These are phyloP conservation scores for Epinotia bilunana DNA, from an alignment of 2,888 invertebrate species.

Conservation along the genomic window DNA sequence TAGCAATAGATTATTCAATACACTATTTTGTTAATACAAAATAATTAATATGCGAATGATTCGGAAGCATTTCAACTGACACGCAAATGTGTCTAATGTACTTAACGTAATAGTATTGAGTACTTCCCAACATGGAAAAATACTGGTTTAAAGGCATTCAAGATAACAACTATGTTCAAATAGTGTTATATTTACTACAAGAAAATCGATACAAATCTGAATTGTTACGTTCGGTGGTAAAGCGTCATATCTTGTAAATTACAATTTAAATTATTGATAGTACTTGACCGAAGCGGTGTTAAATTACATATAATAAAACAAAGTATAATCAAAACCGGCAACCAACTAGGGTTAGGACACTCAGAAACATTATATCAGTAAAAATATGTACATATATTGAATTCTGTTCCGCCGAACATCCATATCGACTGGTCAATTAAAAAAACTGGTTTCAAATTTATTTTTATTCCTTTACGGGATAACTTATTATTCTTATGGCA, in stretches of 20 bases:
- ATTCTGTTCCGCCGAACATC: neutral
- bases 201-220: neutral
- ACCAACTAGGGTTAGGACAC: neutral
- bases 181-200: neutral
- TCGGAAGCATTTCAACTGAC: conserved; percentile 12
- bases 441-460: neutral
- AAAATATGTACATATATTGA: neutral
- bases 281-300: neutral
- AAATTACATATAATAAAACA: neutral
- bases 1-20: neutral
- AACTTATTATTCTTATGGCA: neutral
- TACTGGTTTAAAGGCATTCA: conserved; percentile 31
- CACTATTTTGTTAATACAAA: conserved; percentile 8
- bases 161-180: neutral
- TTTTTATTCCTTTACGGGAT: neutral
- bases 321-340: neutral
- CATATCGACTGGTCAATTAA: neutral
- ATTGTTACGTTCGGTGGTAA: no score
- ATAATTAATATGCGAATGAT: conserved; percentile 13
- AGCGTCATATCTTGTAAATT: no score
- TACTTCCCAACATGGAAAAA: conserved; percentile 35
- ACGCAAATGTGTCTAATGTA: conserved; percentile 28
- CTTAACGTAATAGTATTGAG: conserved; percentile 18
- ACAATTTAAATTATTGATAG: neutral
- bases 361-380: neutral